Base-by-base conservation (phyloP, 2,113 vertebrate genomes). In the Dromaius novaehollandiae region DNA sequence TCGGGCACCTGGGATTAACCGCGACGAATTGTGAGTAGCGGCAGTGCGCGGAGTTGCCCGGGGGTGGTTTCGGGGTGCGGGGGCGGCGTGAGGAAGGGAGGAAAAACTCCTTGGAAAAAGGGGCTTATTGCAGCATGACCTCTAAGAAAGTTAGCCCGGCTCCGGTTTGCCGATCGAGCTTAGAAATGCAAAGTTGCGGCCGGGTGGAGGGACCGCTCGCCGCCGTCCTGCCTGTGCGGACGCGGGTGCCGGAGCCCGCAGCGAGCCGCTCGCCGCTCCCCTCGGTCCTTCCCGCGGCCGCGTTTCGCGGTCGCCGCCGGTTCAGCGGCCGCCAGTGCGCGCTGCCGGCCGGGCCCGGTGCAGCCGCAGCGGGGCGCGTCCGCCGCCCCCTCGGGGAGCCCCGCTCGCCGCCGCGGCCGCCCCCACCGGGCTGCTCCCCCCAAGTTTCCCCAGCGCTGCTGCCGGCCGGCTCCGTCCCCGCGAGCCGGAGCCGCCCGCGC, bases 11-110 rank as follows among this genome's bases (percentile, higher is more conserved):
- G 60, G 98, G 98, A 97, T 97, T 95, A 69, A 77, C 98, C 2
- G 98, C 98, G 36, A 92, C 96, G 36, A 98, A 97, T 24, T 98
- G 98, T 98, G 95, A 98, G 98, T 98, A 96, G 46, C 6, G 26
- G 24, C 38, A 82, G 34, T 4, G 34, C 42, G 6, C 61, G 46
- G 63, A 70, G 83, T 80, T 93, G 56, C 17, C 51, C 9, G 16
- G 16, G 58, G 14, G 53, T 26, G 53, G 25, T 14, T 26, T 38
- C 42, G 84, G 61, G 38, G 36, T 4, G 17, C 28, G 36, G 26
- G 36, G 3, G 44, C 2, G 20, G 15, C 16, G 26, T 25, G 6
- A 40, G 42, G 20, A n/a, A 34, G 13, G 34, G 30, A 40, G 19
- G 26, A 4, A 5, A 70, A 89, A 91, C 65, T 82, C 82, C 66